Conservation (phyloP, 2,113 vertebrate species). For the Myotis brandtii region DNA sequence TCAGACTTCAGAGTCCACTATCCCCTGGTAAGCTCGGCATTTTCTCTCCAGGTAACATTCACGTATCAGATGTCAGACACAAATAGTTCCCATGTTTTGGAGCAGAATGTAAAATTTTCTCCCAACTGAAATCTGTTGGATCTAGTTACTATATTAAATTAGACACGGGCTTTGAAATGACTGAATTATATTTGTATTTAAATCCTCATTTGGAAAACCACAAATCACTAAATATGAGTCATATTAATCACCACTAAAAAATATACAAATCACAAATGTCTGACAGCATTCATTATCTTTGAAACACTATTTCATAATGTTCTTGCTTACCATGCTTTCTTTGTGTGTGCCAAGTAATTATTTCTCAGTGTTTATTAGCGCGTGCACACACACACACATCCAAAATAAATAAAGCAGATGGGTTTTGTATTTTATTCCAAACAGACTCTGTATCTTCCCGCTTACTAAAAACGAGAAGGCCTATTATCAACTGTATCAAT, state of each 20-base stretch:
- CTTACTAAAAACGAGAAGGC: slow-evolving; percentile 36
- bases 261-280: slow-evolving; percentile 1
- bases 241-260: slow-evolving; percentile 50
- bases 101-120: slow-evolving; percentile 4
- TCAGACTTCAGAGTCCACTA: not conserved
- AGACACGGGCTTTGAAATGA: slow-evolving; percentile 49
- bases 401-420: not conserved
- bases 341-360: not conserved
- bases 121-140: slow-evolving; percentile 29
- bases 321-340: slow-evolving; percentile 23
- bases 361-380: slow-evolving; percentile 14
- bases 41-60: slow-evolving; percentile 47
- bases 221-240: slow-evolving; percentile 11
- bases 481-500: not conserved
- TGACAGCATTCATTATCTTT: not conserved
- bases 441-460: not conserved
- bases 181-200: slow-evolving; percentile 64
- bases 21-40: not conserved
- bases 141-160: not conserved
- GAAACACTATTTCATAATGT: slow-evolving; percentile 33
- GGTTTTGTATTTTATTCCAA: slow-evolving; percentile 43
- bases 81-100: slow-evolving; percentile 8
- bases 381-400: not conserved
- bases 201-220: slow-evolving; percentile 41
- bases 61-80: not conserved